phyloP scores from a whole-genome alignment of 92 coral and sea anemone species.

The Phymanthus crucifer region DNA sequence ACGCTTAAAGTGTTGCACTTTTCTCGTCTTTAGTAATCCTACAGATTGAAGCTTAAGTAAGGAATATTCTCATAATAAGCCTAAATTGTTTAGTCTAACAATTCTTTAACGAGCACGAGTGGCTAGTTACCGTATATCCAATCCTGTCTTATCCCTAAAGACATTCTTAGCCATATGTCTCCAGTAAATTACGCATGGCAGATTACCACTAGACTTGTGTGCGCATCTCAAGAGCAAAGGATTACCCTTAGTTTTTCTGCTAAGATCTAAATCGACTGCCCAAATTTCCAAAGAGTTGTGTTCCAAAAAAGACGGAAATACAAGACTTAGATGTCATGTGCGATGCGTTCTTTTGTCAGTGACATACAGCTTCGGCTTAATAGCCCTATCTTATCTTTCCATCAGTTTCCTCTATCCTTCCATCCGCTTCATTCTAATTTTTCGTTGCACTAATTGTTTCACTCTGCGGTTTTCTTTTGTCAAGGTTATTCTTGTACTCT shows the following conservation, averaged over 20 bases:
- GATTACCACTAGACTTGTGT: neutral
- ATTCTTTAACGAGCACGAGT: neutral
- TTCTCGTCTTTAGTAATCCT: neutral
- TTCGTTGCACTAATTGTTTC: neutral
- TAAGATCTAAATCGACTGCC: neutral
- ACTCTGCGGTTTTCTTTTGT: neutral
- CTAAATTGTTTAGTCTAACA: neutral
- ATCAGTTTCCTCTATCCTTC: neutral
- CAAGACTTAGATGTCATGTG: neutral
- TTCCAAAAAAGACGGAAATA: neutral
- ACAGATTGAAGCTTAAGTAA: neutral
- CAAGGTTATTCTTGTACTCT: neutral
- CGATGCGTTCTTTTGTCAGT: neutral
- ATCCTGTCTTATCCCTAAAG: neutral
- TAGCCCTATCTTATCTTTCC: neutral
- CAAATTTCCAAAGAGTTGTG: neutral
- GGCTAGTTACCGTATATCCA: neutral
- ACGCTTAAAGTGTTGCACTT: too few species aligned
- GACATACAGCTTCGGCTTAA: neutral
- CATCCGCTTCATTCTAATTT: neutral
- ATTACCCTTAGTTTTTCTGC: neutral
- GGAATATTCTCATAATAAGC: neutral
- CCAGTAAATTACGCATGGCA: neutral
- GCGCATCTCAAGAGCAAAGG: neutral
- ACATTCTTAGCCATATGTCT: neutral